phyloP scores from a whole-genome alignment of 2,888 invertebrate genomes.

The Nomada lathburiana region DNA sequence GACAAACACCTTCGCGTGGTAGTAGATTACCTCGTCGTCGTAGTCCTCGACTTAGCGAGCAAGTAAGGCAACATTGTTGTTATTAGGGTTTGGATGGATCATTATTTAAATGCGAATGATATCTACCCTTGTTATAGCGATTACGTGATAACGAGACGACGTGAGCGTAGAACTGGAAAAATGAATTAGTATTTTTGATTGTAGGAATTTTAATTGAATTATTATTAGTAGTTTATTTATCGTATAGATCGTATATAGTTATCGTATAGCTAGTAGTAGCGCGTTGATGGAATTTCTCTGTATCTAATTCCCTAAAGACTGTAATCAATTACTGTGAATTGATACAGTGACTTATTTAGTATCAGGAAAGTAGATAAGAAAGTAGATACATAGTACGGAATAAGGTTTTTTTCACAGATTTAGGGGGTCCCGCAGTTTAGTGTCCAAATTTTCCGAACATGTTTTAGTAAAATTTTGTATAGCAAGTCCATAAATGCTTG shows the following conservation, averaged over 20 bases:
- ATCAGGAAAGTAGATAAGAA: not conserved
- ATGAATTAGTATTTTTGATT: not conserved
- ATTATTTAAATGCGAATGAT: not conserved
- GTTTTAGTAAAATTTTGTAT: too few relatives aligned
- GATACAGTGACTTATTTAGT: not conserved
- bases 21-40: constrained; percentile 73
- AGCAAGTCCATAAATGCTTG: too few relatives aligned
- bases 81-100: not conserved
- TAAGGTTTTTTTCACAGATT: too few relatives aligned
- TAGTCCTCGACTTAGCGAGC: constrained; percentile 86
- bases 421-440: too few relatives aligned
- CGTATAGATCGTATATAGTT: too few relatives aligned
- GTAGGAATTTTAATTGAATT: not conserved
- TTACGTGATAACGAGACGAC: not conserved
- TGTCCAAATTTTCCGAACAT: too few relatives aligned
- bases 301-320: too few relatives aligned
- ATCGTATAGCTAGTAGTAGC: too few relatives aligned
- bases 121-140: not conserved
- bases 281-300: too few relatives aligned
- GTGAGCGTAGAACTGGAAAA: not conserved
- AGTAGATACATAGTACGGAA: too few relatives aligned
- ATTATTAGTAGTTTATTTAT: too few relatives aligned
- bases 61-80: constrained; percentile 85
- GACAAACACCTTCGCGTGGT: constrained; percentile 76
- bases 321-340: not conserved